Base-by-base conservation (phyloP, 2,888 invertebrate genomes). In the Helicoverpa assulta region DNA sequence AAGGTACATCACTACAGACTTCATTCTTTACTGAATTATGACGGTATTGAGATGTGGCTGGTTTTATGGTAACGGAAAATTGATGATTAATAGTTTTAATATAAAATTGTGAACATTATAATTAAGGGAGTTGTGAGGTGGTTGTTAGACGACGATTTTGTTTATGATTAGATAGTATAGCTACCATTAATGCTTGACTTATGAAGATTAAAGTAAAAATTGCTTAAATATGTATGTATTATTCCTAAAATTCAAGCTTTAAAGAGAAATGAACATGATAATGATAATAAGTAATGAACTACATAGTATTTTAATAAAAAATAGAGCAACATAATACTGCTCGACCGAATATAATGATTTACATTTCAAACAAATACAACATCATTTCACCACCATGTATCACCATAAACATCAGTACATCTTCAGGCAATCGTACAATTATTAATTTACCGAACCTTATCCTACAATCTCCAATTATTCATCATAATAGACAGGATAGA, bases 1-100 rank as follows among this genome's bases (percentile, higher is more conserved):
- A 90, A 90, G 87, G 84, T 89, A 82, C 88, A 86, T 91, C 90
- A 90, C 85, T 87, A 84, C 87, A 90, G 90, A 87, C 92, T 93
- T 93, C 90, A 93, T 93, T 77, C 88, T 89, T 89, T 85, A 87
- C 67, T 81, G 81, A 83, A 82, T 87, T 84, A 83, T 81, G 83
- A 75, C 63, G 68, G 69, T 66, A 84, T 85, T 80, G 78, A 83
- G 82, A 82, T 69, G 81, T 82, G 71, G 66, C 56, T 21, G 67
- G 61, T 77, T 81, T 84, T 67, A 58, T 65, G 70, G 77, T 70
- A 54, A 67, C 52, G 67, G 62, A 72, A 77, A 81, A 62, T 71
- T 52, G 52, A 52, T 80, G 64, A 59, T 70, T 55, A 47, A 59
- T 76, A 57, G 65, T 19, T 40, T 51, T 47, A 47, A 18, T 63